Conservation (phyloP, 1,140 invertebrate species). For the Diploscapter pachys region DNA sequence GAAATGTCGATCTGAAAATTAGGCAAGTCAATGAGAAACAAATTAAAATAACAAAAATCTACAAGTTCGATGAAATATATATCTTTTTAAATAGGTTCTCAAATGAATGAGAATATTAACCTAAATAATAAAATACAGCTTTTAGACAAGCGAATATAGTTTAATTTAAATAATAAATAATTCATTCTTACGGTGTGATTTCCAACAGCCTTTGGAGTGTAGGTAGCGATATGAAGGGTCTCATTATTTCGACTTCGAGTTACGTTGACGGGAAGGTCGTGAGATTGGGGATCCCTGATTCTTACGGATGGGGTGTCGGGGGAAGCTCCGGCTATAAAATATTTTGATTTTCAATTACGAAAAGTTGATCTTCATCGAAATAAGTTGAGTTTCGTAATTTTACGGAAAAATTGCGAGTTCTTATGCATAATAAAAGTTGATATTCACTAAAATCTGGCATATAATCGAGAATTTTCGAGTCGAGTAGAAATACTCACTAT, state of each 20-base stretch:
- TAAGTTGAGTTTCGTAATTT: no score
- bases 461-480: no score
- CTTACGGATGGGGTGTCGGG: conserved; percentile 36
- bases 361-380: no score
- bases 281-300: conserved; percentile 29
- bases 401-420: no score
- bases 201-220: conserved; percentile 75
- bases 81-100: conserved; percentile 63
- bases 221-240: conserved; percentile 62
- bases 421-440: no score
- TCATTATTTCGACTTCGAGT: conserved; percentile 31
- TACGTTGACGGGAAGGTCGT: conserved; percentile 29
- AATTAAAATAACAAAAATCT: no score
- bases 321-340: neutral
- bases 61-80: no score
- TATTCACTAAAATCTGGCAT: no score
- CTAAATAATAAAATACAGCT: conserved; percentile 11
- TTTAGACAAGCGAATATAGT: conserved; percentile 70
- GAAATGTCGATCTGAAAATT: conserved; percentile 85
- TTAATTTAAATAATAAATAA: no score
- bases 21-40: no score
- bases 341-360: neutral
- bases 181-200: conserved; percentile 5
- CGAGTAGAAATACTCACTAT: conserved; percentile 61
- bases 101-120: neutral